Conservation (phyloP, 2,113 vertebrate species). For the Pontoporia blainvillei region DNA sequence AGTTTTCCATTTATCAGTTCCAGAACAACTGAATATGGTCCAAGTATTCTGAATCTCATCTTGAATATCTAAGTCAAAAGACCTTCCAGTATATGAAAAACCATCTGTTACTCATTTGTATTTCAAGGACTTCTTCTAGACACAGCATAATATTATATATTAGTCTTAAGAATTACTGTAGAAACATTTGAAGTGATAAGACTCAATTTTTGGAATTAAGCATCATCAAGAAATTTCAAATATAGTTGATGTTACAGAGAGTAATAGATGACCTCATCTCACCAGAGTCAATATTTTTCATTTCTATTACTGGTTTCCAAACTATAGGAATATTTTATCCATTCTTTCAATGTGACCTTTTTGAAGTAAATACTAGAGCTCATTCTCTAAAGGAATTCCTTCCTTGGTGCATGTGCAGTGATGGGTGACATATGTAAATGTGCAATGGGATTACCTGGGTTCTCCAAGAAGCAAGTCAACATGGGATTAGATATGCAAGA, state of each 20-base stretch:
- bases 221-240: neutral
- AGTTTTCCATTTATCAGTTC: neutral
- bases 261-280: neutral
- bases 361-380: neutral
- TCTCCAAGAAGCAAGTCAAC: neutral
- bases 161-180: neutral
- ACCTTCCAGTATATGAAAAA: neutral
- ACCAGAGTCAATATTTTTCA: neutral
- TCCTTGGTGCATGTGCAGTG: neutral
- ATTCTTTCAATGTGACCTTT: neutral
- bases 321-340: neutral
- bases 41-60: neutral
- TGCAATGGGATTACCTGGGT: neutral
- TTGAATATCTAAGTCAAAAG: slow-evolving; percentile 12
- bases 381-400: neutral
- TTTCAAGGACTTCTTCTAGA: neutral
- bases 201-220: neutral
- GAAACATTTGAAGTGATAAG: neutral
- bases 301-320: neutral
- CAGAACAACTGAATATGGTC: neutral
- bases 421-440: neutral
- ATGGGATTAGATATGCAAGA: neutral
- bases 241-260: neutral
- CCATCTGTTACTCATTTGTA: neutral
- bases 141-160: neutral